Evolutionary conservation across 2,888 invertebrate genomes (phyloP).

Genomic region (Drosophila helvetica): DNA sequence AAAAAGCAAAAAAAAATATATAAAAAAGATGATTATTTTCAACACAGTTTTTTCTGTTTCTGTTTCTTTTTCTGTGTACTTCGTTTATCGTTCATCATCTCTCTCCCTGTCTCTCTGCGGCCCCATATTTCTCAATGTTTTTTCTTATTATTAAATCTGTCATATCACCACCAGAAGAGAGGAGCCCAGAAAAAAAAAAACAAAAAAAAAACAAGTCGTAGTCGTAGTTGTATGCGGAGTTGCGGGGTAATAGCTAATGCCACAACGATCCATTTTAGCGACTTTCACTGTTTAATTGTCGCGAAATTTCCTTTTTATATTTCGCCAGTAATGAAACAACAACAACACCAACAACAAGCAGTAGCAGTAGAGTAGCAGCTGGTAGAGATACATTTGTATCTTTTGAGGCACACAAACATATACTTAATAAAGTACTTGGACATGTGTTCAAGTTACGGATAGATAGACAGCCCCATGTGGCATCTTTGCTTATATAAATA

Average conservation of each 20-base stretch:
- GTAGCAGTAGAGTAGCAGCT: background rate
- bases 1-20: slow-evolving; percentile 15
- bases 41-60: slow-evolving; percentile 32
- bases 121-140: slow-evolving; percentile 10
- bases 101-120: slow-evolving; percentile 12
- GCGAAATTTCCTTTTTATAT: slow-evolving; percentile 59
- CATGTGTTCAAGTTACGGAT: background rate
- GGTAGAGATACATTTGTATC: slow-evolving; percentile 28
- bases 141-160: slow-evolving; percentile 35
- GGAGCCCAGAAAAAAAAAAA: slow-evolving; percentile 21
- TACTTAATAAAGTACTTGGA: slow-evolving; percentile 12
- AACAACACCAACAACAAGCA: slow-evolving; percentile 2
- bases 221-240: background rate
- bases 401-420: slow-evolving; percentile 2
- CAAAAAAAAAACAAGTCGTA: slow-evolving; percentile 14
- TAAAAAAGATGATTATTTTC: slow-evolving; percentile 33
- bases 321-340: background rate
- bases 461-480: slow-evolving; percentile 3
- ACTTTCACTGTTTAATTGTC: slow-evolving; percentile 73
- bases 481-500: background rate
- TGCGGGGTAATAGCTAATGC: slow-evolving; percentile 44
- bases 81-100: slow-evolving; percentile 26
- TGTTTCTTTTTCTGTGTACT: slow-evolving; percentile 3
- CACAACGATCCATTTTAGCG: slow-evolving; percentile 54
- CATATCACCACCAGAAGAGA: slow-evolving; percentile 18